A percentile compares a stretch with the other conserved stretches of the same genome.
Conservation (phyloP, 1,140 invertebrate species). For the Drosophila triauraria region DNA sequence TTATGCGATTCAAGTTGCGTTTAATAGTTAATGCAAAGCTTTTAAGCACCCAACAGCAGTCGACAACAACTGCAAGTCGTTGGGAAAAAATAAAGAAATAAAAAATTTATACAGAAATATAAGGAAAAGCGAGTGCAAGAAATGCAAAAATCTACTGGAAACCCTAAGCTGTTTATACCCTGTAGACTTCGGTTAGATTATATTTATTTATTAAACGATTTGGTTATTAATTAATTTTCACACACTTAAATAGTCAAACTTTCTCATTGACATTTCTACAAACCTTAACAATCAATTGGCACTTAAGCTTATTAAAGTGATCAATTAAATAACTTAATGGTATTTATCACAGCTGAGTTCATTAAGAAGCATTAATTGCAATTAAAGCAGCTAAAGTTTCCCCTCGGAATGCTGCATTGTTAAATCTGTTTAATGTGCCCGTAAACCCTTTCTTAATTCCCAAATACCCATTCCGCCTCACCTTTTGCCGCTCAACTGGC, state of each 20-base stretch:
- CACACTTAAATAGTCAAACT: not conserved
- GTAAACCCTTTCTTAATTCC: not conserved
- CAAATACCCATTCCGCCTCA: constrained; percentile 13
- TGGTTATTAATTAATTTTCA: not conserved
- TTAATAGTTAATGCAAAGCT: constrained; percentile 82
- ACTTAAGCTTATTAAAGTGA: not conserved
- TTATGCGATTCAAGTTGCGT: constrained; percentile 80
- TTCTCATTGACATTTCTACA: not conserved
- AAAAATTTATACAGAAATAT: constrained; percentile 19
- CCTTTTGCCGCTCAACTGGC: constrained; percentile 30
- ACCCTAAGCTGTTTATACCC: constrained; percentile 4
- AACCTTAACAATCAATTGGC: not conserved
- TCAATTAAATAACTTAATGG: not conserved
- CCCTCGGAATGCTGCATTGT: not conserved
- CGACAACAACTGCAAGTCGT: constrained; percentile 53
- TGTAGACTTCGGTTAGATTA: not conserved
- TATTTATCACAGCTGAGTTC: not conserved
- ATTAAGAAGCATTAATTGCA: not conserved
- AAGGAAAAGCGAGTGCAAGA: constrained; percentile 19
- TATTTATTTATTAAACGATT: not conserved
- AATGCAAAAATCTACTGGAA: constrained; percentile 8
- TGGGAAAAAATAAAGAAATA: constrained; percentile 9
- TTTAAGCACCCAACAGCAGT: constrained; percentile 72
- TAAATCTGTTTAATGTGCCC: not conserved
- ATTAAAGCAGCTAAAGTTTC: not conserved